A percentile compares a stretch with the other conserved stretches of the same genome.
phyloP scores from a whole-genome alignment of 2,797 vertebrate species.

The Coilia nasus region DNA sequence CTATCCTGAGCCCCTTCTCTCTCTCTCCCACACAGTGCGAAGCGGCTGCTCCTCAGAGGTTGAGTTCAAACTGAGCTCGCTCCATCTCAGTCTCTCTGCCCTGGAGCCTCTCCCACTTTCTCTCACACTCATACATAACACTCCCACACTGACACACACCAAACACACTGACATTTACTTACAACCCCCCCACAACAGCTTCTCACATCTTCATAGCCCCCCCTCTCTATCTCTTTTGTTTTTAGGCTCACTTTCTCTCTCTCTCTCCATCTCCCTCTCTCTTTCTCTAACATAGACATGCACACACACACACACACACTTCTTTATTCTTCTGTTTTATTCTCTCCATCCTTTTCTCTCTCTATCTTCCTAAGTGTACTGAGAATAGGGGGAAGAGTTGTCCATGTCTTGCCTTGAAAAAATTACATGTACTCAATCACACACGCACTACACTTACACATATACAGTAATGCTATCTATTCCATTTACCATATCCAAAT shows the following conservation, averaged over 20 bases:
- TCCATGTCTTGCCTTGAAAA: not conserved
- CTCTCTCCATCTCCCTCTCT: not conserved
- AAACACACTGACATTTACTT: slow-evolving; percentile 37
- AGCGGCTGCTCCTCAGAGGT: slow-evolving; percentile 61
- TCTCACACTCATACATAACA: slow-evolving; percentile 55
- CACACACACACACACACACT: slow-evolving; percentile 39
- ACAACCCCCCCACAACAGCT: slow-evolving; percentile 25
- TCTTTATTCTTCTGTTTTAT: slow-evolving; percentile 44
- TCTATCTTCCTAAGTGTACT: slow-evolving; percentile 29
- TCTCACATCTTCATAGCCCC: not conserved
- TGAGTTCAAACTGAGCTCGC: slow-evolving; percentile 63
- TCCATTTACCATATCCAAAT: no score
- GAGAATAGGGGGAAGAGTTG: not conserved
- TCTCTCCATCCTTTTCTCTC: slow-evolving; percentile 42
- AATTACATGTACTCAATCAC: not conserved
- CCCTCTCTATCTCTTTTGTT: slow-evolving; percentile 23
- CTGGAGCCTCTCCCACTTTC: slow-evolving; percentile 50
- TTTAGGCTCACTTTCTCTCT: not conserved
- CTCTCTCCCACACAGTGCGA: slow-evolving; percentile 56
- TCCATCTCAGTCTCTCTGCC: slow-evolving; percentile 50
- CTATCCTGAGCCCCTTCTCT: slow-evolving; percentile 46
- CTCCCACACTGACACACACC: slow-evolving; percentile 55
- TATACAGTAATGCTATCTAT: not conserved
- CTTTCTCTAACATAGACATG: slow-evolving; percentile 27
- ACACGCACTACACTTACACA: not conserved